Evolutionary conservation across 2,797 vertebrate species (phyloP).

Genomic region (Synaphobranchus kaupii): DNA sequence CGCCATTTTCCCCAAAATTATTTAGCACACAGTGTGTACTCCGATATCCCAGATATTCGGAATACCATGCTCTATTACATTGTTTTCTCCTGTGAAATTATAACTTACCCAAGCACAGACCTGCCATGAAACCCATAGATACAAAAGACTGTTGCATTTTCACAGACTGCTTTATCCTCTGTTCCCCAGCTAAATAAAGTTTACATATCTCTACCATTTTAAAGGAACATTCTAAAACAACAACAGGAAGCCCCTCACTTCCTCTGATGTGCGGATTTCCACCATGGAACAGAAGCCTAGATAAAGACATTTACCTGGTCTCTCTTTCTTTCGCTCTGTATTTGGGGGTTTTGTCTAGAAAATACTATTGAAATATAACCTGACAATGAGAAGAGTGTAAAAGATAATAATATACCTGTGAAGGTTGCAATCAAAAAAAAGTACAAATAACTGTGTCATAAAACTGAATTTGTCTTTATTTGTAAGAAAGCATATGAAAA

Average conservation of each 20-base stretch:
- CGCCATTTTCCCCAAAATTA: background rate
- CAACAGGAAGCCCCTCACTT: constrained; percentile 2
- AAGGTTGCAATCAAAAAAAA: background rate
- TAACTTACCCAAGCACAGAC: constrained; percentile 9
- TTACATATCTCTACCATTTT: constrained; percentile 1
- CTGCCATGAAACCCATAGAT: background rate
- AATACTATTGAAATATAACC: background rate
- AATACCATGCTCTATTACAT: background rate
- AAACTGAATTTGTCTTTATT: background rate
- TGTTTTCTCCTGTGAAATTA: background rate
- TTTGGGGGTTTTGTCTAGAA: background rate
- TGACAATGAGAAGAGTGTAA: background rate
- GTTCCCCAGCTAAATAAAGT: background rate
- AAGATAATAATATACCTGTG: background rate
- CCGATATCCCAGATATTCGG: background rate
- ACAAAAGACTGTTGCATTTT: background rate
- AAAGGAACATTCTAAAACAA: constrained; percentile 18
- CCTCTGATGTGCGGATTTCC: constrained; percentile 10
- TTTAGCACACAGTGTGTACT: background rate
- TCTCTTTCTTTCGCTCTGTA: background rate
- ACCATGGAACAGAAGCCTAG: background rate
- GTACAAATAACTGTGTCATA: background rate
- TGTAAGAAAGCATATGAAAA: background rate
- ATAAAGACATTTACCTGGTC: background rate
- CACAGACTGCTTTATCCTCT: background rate